phyloP scores from a whole-genome alignment of 2,888 invertebrate species.

The Agonopterix heracliana region DNA sequence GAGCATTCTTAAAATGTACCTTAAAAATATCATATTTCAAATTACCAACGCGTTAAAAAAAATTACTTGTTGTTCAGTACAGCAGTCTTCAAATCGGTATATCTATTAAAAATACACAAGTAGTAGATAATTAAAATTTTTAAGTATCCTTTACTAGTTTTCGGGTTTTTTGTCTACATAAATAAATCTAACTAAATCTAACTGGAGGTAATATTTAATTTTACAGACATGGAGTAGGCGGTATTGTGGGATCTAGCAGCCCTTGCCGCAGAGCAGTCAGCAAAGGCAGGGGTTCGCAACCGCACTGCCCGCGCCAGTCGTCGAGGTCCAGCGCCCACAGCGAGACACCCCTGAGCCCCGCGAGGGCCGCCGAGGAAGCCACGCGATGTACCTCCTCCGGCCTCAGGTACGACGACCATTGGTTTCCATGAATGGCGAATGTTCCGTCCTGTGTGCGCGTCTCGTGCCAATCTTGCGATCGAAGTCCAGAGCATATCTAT shows the following conservation, averaged over 20 bases:
- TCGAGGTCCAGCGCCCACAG: constrained; percentile 88
- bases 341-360: constrained; percentile 83
- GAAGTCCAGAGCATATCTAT: constrained; percentile 77
- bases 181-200: too few species aligned
- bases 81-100: too few species aligned
- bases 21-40: too few species aligned
- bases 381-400: constrained; percentile 79
- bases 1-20: too few species aligned
- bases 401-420: constrained; percentile 89
- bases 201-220: background rate
- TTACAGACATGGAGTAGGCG: constrained; percentile 32
- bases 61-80: too few species aligned
- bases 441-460: constrained; percentile 81
- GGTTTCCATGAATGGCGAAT: constrained; percentile 81
- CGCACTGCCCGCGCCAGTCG: constrained; percentile 82
- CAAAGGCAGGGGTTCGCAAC: constrained; percentile 81
- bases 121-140: too few species aligned
- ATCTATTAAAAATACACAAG: too few species aligned
- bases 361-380: constrained; percentile 73
- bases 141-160: too few species aligned
- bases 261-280: constrained; percentile 76
- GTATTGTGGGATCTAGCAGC: constrained; percentile 45
- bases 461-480: constrained; percentile 75
- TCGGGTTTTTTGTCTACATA: too few species aligned
- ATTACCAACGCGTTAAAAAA: too few species aligned